These are phyloP conservation scores for Colistium nudipinnis DNA, from an alignment of 2,113 vertebrate species.

Conservation along the genomic window DNA sequence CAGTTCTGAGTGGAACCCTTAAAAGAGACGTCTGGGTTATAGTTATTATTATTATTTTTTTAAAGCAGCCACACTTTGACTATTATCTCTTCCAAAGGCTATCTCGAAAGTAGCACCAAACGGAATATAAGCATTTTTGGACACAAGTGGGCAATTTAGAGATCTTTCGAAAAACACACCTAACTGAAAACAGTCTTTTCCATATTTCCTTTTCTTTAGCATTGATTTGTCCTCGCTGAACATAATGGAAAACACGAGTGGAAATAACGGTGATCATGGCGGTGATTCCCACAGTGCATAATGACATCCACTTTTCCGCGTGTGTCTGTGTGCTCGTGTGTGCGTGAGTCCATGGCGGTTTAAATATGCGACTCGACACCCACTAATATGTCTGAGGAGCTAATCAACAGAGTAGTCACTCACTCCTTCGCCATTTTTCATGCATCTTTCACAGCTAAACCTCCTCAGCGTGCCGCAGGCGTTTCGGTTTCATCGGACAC, in stretches of 20 bases:
- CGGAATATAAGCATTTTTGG: background rate
- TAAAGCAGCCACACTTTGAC: background rate
- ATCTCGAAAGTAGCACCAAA: background rate
- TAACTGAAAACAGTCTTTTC: background rate
- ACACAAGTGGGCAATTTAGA: constrained; percentile 2
- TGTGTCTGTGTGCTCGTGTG: background rate
- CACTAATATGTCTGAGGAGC: constrained; percentile 3
- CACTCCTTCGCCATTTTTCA: constrained; percentile 19
- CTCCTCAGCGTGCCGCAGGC: background rate
- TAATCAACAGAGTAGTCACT: constrained; percentile 35
- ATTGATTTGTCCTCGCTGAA: background rate
- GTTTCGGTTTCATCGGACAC: background rate
- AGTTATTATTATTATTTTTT: background rate
- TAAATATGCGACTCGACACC: constrained; percentile 8
- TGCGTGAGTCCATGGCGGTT: background rate
- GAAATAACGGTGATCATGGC: background rate
- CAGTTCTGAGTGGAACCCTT: background rate
- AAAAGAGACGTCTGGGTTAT: too few relatives aligned
- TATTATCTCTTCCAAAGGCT: background rate
- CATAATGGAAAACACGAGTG: constrained; percentile 1
- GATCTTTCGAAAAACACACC: background rate
- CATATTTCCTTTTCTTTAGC: background rate
- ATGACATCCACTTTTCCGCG: background rate
- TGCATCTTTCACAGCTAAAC: constrained; percentile 21
- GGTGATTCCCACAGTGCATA: background rate